Evolutionary conservation across 2,113 vertebrate genomes (phyloP), one percentile per base, ranked within the genome.

Genomic region (Acinonyx jubatus): DNA sequence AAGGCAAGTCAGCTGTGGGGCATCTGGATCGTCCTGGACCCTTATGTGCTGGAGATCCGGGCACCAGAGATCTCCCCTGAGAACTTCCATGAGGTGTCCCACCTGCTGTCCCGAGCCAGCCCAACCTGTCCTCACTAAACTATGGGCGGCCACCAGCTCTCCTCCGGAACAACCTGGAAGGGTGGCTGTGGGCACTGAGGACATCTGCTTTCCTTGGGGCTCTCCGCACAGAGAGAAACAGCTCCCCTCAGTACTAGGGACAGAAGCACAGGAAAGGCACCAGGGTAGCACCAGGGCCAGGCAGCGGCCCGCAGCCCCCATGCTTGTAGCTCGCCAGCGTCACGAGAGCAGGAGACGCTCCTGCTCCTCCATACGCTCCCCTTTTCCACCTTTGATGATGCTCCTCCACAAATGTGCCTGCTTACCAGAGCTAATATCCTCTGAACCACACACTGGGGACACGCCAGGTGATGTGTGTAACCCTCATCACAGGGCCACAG

Each of bases 281-380:
- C 27, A 27, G 41, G 41, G 27, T 16, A 0, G 25, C 1, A 4
- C 21, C 36, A 1, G 0, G 66, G 66, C 10, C 29, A 66, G 65
- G 65, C 65, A 1, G 65, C 14, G 1, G 57, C 57, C 21, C 9
- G 7, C 57, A 25, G 23, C 57, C 57, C 57, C 57, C 21, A 3
- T 57, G 57, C 57, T 23, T 10, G 57, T 25, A 61, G 21, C 57
- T 66, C 13, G 33, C n/a, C 69, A 23, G 73, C 5, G 12, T 29
- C 73, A 29, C 0, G 1, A 41, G 7, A 48, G 27, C 13, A 45
- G 45, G 45, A 45, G 45, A 45, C 36, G 6, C 36, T 74, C 71
- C 36, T 27, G 36, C 36, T 41, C 71, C 71, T 74, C 71, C 21
- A 74, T 36, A 27, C 50, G 50, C 50, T 50, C 50, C 13, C 50